phyloP scores from a whole-genome alignment of 35 echinoderm and acorn worm genomes.

The Nesometra sesokonis region DNA sequence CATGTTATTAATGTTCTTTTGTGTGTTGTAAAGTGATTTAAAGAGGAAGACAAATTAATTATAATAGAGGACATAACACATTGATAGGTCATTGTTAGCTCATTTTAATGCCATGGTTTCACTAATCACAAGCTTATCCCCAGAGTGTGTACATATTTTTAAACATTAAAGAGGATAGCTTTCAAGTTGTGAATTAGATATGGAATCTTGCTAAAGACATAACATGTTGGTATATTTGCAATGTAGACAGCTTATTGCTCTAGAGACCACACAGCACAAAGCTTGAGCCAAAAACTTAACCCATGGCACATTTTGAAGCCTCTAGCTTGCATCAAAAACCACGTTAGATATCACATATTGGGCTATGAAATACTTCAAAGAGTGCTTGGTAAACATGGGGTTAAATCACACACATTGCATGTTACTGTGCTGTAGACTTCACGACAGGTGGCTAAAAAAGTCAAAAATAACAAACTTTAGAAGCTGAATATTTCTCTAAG shows the following conservation, averaged over 20 bases:
- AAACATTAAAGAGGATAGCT: neutral
- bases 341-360: neutral
- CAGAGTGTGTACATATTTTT: neutral
- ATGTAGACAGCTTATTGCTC: neutral
- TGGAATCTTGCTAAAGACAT: neutral
- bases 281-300: neutral
- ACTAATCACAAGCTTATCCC: neutral
- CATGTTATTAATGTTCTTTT: too few relatives aligned
- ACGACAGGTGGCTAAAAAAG: neutral
- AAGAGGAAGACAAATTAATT: too few relatives aligned
- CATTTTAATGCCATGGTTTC: too few relatives aligned
- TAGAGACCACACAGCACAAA: neutral
- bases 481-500: neutral
- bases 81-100: too few relatives aligned
- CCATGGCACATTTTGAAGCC: neutral
- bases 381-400: neutral
- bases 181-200: neutral
- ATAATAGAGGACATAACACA: too few relatives aligned
- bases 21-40: too few relatives aligned
- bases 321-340: neutral
- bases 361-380: neutral
- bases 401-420: neutral
- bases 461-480: neutral
- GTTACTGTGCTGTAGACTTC: neutral
- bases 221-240: neutral